Conservation (phyloP, 1,140 invertebrate species). For the Nebria ingens region DNA sequence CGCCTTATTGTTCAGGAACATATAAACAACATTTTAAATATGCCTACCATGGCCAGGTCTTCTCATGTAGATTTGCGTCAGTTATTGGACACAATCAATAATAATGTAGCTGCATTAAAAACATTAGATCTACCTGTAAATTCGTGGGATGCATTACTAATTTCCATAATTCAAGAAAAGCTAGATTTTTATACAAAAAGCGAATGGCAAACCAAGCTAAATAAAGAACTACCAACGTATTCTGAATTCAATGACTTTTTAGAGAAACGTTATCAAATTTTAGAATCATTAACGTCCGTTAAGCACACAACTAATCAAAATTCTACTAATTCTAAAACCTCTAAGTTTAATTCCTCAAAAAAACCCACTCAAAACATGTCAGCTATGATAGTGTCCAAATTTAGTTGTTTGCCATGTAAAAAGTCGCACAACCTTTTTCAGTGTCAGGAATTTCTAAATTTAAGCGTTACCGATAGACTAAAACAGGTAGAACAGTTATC, state of each 20-base stretch:
- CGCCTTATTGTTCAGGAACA: slow-evolving; percentile 24
- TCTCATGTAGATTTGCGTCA: slow-evolving; percentile 18
- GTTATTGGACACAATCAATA: slow-evolving; percentile 25
- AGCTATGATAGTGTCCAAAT: too few relatives aligned
- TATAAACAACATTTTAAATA: slow-evolving; percentile 23
- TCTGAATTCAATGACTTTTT: slow-evolving; percentile 22
- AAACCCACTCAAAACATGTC: too few relatives aligned
- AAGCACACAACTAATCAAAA: neutral
- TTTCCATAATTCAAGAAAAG: slow-evolving; percentile 24
- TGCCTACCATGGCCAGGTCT: slow-evolving; percentile 17
- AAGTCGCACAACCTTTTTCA: slow-evolving; percentile 17
- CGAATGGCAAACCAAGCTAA: slow-evolving; percentile 23
- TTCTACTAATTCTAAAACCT: neutral
- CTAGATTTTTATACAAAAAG: slow-evolving; percentile 22
- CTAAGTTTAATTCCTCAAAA: too few relatives aligned
- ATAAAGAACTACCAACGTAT: slow-evolving; percentile 21
- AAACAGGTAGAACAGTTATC: neutral
- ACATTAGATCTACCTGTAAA: slow-evolving; percentile 22
- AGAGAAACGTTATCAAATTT: slow-evolving; percentile 19
- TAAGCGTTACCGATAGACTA: slow-evolving; percentile 11
- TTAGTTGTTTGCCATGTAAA: slow-evolving; percentile 17
- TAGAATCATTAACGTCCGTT: slow-evolving; percentile 15
- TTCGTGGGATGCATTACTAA: slow-evolving; percentile 25
- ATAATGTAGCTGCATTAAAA: slow-evolving; percentile 24
- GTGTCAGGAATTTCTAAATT: slow-evolving; percentile 21